phyloP scores from a whole-genome alignment of 2,113 vertebrate species.

The Pteruthius melanotis region DNA sequence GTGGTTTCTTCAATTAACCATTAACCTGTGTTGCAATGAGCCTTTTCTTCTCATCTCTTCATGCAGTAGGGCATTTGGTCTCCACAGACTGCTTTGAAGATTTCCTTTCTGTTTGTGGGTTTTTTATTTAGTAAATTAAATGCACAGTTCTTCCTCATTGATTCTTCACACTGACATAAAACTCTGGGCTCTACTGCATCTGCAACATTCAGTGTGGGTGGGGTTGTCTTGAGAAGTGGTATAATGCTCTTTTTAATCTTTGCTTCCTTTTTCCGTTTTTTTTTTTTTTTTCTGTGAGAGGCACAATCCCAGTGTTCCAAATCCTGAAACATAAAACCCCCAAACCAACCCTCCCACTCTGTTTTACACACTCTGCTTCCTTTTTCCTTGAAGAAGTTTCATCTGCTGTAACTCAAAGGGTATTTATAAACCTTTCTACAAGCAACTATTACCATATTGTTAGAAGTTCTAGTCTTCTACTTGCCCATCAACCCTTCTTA shows the following conservation, averaged over 20 bases:
- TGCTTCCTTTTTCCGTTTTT: not conserved
- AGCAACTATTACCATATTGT: not conserved
- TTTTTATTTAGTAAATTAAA: not conserved
- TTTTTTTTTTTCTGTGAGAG: not conserved
- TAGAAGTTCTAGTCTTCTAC: not conserved
- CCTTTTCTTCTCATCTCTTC: not conserved
- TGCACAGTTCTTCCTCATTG: not conserved
- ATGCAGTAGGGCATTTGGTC: not conserved
- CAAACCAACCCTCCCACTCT: rapidly evolving
- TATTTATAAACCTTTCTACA: not conserved
- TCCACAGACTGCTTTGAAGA: not conserved
- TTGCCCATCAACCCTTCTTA: not conserved
- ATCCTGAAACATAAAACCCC: not conserved
- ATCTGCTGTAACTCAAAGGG: not conserved
- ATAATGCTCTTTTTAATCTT: not conserved
- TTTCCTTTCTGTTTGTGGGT: not conserved
- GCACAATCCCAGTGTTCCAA: not conserved
- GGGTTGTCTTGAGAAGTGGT: not conserved
- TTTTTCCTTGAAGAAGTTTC: not conserved
- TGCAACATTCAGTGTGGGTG: not conserved
- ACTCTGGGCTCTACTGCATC: not conserved
- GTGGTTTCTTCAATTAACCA: not conserved
- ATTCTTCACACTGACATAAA: not conserved
- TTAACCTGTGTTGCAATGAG: not conserved
- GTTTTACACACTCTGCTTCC: not conserved